Base-by-base conservation (phyloP, 2,888 invertebrate genomes). In the Athalia cordata region DNA sequence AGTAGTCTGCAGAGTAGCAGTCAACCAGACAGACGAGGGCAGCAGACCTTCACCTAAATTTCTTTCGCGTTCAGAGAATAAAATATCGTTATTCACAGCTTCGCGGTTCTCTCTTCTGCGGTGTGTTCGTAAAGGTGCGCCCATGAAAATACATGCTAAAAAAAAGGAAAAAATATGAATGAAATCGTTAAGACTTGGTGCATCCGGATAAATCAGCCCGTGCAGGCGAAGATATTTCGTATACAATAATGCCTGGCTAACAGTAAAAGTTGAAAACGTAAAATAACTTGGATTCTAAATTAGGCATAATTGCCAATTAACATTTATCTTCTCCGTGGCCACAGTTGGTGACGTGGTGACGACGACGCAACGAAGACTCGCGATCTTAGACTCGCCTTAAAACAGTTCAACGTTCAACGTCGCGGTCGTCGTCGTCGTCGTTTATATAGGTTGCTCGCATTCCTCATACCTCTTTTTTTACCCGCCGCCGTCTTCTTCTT, bases 31-130 rank as follows among this genome's bases (percentile, higher is more conserved):
- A 5, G 74, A 74, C 61, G 47, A 5, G 11, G 45, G 74, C 79
- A 29, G 29, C 80, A 82, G 83, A 80, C 87, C 87, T 87, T 87
- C 86, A 87, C 85, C 87, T 80, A 83, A 85, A 86, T 87, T 82
- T 77, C 80, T 82, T 83, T 78, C 77, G n/a, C 83, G 82, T 84
- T 82, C 80, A 79, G 62, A 82, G 83, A 82, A 83, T 65, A 59
- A 66, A 55, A 52, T 9, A 5, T 43, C n/a, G 72, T 47, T 45
- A 43, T 9, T 6, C n/a, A 13, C 29, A 29, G 29, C 29, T 49
- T 8, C 13, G 47, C 7, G 15, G 8, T 47, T 5, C 45, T 5
- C 5, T 5, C 45, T 11, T 64, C 29, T n/a, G n/a, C 47, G 5
- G 47, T 6, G 13, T n/a, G 9, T 13, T 43, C 68, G 67, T 15